Evolutionary conservation across 2,113 vertebrate genomes (phyloP), one percentile per base, ranked within the genome.

Genomic region (Tylochromis polylepis): DNA sequence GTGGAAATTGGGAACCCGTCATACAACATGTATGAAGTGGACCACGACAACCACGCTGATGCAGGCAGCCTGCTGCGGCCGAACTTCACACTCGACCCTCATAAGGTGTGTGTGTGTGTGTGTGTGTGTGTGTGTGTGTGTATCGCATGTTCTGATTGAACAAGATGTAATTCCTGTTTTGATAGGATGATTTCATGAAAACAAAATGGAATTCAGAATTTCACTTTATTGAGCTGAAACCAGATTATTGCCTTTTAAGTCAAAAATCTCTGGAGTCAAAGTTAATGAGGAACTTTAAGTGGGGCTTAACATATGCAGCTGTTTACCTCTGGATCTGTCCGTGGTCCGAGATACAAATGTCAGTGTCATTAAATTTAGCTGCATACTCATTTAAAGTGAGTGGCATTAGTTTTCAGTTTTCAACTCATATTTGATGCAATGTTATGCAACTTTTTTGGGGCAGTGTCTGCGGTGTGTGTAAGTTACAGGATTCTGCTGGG

Each of bases 11-110:
- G 99, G 72, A 99, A 99, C 94, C 99, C 99, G 5, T 98, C 99
- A 5, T 99, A 99, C 93, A 99, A 99, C 94, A 99, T 99, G 99
- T 99, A 99, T 89, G 99, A 99, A 90, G 97, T 99, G 90, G 98
- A 98, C 87, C 98, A 98, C n/a, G 97, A 98, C 93, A 99, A 98
- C 95, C 97, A 92, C 6, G 97, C 97, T 4, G 96, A 97, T 82
- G 96, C 96, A 89, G 98, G 98, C 86, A 97, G 97, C 89, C 96
- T 99, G 90, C 95, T 99, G 93, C 91, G 98, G 94, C 97, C 98
- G 88, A 97, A 98, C 94, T 99, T 99, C 92, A 97, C 98, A 70
- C 95, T 99, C 92, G 98, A 99, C 91, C 96, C 98, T 94, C 97
- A 98, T 85, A 99, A 99, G 98, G 99, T 99, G 95, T 90, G 94